phyloP scores from a whole-genome alignment of 2,797 vertebrate species.

The Aulostomus chinensis region DNA sequence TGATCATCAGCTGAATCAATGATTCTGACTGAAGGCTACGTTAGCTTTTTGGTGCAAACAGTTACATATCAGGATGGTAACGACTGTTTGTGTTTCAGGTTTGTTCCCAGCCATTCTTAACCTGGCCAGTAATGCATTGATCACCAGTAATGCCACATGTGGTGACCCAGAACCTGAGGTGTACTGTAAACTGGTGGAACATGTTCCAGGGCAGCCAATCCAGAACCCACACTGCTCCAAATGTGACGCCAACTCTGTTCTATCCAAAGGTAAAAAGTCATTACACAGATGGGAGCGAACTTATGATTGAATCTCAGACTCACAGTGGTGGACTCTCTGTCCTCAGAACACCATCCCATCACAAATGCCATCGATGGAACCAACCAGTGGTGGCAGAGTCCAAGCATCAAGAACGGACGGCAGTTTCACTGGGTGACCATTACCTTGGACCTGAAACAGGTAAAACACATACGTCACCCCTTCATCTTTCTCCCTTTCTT shows the following conservation, averaged over 20 bases:
- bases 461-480: slow-evolving; percentile 43
- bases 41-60: too few relatives aligned
- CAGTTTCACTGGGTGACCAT: slow-evolving; percentile 94
- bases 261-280: slow-evolving; percentile 80
- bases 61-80: too few relatives aligned
- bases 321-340: background rate
- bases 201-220: slow-evolving; percentile 87
- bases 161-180: slow-evolving; percentile 88
- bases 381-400: slow-evolving; percentile 98
- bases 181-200: slow-evolving; percentile 96
- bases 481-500: too few relatives aligned
- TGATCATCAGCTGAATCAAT: too few relatives aligned
- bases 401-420: slow-evolving; percentile 94
- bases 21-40: too few relatives aligned
- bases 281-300: background rate
- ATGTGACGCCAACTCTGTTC: slow-evolving; percentile 84
- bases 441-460: slow-evolving; percentile 94
- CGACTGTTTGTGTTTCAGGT: slow-evolving; percentile 70
- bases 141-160: slow-evolving; percentile 91
- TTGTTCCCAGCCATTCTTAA: slow-evolving; percentile 95
- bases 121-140: slow-evolving; percentile 88
- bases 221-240: slow-evolving; percentile 88
- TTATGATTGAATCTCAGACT: background rate
- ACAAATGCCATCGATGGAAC: slow-evolving; percentile 92
- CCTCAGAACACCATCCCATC: slow-evolving; percentile 90